Conservation (phyloP, 1,140 invertebrate genomes). For the Argopecten irradians region DNA sequence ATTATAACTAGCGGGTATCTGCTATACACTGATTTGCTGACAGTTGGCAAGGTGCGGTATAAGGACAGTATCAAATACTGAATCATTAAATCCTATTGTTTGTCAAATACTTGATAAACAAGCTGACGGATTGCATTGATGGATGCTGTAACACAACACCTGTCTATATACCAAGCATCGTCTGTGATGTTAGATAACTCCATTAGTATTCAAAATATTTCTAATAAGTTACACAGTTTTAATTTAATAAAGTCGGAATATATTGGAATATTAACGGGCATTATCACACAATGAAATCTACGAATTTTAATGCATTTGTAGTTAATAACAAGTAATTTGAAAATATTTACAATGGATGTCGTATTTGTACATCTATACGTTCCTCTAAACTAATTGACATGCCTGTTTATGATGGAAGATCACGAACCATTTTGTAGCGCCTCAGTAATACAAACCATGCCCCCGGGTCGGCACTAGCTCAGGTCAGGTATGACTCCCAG, state of each 20-base stretch:
- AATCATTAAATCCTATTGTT: not conserved
- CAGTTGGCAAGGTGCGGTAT: not conserved
- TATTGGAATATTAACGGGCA: too few species aligned
- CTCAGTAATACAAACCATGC: not conserved
- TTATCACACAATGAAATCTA: too few species aligned
- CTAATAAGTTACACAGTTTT: not conserved
- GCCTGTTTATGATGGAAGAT: not conserved
- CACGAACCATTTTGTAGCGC: not conserved
- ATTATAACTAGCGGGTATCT: not conserved
- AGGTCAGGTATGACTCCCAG: conserved; percentile 19
- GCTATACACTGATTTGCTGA: not conserved
- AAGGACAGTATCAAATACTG: not conserved
- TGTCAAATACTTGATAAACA: not conserved
- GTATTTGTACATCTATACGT: not conserved
- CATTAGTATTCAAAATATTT: not conserved
- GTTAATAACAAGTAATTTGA: too few species aligned
- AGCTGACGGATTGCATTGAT: not conserved
- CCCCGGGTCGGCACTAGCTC: not conserved
- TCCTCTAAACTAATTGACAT: not conserved
- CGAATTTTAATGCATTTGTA: too few species aligned
- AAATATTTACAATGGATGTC: too few species aligned
- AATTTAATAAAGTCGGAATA: not conserved
- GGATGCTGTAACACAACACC: not conserved
- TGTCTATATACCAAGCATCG: not conserved
- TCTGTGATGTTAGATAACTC: not conserved